Conservation (phyloP, 2,113 vertebrate species). For the Periophthalmus modestus region DNA sequence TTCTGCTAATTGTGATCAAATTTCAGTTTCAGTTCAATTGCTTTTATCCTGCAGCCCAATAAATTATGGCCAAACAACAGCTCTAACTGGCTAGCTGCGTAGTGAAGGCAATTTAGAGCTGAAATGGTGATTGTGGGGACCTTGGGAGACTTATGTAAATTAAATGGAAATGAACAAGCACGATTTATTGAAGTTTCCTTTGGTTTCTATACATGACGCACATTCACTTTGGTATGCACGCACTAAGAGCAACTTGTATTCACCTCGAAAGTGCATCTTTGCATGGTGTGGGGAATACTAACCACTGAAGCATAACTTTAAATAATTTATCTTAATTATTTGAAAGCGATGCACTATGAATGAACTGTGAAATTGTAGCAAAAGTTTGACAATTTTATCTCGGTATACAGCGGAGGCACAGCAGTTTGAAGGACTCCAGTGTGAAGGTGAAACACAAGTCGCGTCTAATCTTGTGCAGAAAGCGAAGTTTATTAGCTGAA, state of each 20-base stretch:
- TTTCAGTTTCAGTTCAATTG: neutral
- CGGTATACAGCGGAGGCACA: neutral
- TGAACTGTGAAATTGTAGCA: neutral
- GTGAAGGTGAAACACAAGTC: slow-evolving; percentile 20
- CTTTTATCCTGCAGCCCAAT: neutral
- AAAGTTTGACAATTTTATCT: slow-evolving; percentile 1
- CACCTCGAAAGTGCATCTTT: neutral
- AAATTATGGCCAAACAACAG: neutral
- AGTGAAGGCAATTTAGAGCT: neutral
- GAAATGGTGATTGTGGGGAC: neutral
- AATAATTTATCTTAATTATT: neutral
- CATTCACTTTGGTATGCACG: neutral
- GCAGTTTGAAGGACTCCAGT: slow-evolving; percentile 9
- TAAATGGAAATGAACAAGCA: neutral
- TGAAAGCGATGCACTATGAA: neutral
- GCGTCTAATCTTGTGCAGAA: slow-evolving; percentile 18
- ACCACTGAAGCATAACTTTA: neutral
- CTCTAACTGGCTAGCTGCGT: neutral
- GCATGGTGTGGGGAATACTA: neutral
- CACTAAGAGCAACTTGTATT: neutral
- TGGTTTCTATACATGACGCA: no score
- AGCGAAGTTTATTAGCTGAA: slow-evolving; percentile 22
- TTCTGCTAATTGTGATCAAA: neutral
- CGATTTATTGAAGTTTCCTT: neutral
- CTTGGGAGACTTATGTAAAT: neutral